phyloP scores from a whole-genome alignment of 2,113 vertebrate genomes.

The Chunga burmeisteri region DNA sequence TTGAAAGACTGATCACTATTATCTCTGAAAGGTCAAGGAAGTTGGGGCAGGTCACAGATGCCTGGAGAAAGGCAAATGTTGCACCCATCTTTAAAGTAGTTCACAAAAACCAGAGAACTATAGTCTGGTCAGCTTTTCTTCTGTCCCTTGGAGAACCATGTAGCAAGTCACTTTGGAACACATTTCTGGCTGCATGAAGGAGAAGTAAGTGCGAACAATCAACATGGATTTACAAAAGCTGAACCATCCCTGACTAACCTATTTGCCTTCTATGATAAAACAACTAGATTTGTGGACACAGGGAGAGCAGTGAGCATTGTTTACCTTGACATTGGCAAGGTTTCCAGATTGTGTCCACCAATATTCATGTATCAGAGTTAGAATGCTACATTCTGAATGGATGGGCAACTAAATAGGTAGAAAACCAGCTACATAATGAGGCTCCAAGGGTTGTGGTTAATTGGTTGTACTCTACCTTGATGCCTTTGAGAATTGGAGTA shows the following conservation, averaged over 20 bases:
- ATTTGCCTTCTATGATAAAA: neutral
- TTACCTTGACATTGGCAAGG: neutral
- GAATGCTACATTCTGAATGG: neutral
- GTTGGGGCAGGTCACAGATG: neutral
- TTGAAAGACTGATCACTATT: neutral
- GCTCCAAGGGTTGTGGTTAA: neutral
- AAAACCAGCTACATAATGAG: neutral
- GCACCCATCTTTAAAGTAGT: neutral
- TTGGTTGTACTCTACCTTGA: neutral
- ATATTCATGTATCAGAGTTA: neutral
- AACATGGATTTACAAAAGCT: neutral
- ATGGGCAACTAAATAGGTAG: neutral
- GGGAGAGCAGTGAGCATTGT: neutral
- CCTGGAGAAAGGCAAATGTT: neutral
- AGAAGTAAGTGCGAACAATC: neutral
- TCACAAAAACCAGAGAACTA: neutral
- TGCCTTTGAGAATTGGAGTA: neutral
- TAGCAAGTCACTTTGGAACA: neutral
- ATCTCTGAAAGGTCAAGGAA: neutral
- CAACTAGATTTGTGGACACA: neutral
- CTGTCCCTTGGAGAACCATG: neutral
- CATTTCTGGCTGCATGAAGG: neutral
- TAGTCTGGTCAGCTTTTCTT: neutral
- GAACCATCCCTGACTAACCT: neutral
- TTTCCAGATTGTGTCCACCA: neutral